A percentile compares a stretch with the other conserved stretches of the same genome.
Evolutionary conservation across 2,888 invertebrate genomes (phyloP).

Genomic region (Heliconius cydno): DNA sequence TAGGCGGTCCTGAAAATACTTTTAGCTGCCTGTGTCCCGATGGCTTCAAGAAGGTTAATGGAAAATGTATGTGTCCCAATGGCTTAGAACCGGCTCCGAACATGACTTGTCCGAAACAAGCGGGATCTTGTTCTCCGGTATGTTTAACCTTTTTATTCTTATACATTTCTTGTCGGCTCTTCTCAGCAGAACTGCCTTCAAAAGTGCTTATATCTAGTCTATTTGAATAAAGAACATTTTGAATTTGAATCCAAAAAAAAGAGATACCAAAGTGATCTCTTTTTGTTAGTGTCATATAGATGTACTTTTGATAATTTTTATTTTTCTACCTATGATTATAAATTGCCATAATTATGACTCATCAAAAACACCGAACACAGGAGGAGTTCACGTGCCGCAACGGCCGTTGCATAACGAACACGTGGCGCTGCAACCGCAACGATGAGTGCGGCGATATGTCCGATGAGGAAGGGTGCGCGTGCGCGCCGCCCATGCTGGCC

Average conservation of each 20-base stretch:
- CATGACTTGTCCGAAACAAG: constrained; percentile 87
- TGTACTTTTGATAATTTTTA: no score
- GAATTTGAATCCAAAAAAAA: no score
- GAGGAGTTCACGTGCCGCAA: constrained; percentile 88
- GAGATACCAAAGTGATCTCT: no score
- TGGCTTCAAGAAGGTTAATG: constrained; percentile 83
- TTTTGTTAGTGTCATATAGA: no score
- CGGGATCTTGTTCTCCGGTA: constrained; percentile 82
- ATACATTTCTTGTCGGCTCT: not conserved
- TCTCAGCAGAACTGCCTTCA: no score
- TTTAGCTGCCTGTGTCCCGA: constrained; percentile 92
- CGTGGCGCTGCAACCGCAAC: constrained; percentile 89
- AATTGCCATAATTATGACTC: no score
- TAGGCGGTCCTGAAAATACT: constrained; percentile 87
- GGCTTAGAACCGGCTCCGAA: constrained; percentile 85
- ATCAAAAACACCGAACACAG: constrained; percentile 41
- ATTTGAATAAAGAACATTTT: no score
- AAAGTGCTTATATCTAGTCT: no score
- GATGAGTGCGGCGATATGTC: constrained; percentile 90
- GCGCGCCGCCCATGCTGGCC: constrained; percentile 86
- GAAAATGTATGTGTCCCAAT: constrained; percentile 90
- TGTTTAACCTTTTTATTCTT: constrained; percentile 52
- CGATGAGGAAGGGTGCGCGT: constrained; percentile 87
- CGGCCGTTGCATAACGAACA: constrained; percentile 86
- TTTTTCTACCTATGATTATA: no score